phyloP scores from a whole-genome alignment of 2,113 vertebrate genomes.

The Haemorhous mexicanus region DNA sequence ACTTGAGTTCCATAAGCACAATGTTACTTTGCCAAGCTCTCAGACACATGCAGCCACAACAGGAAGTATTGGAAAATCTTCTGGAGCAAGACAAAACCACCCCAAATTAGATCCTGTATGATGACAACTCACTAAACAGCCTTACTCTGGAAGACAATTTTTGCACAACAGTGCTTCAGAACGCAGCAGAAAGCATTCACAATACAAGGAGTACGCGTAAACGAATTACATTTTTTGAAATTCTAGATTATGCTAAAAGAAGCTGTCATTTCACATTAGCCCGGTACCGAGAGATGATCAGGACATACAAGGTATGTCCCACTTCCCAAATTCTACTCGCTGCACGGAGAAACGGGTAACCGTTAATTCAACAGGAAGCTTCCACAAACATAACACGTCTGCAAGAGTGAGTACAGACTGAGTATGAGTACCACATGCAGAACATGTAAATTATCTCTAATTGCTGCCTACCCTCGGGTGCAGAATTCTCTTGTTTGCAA shows the following conservation, averaged over 20 bases:
- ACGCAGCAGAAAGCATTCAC: not conserved
- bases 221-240: not conserved
- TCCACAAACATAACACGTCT: not conserved
- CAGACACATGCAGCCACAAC: fast-evolving
- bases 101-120: not conserved
- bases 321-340: not conserved
- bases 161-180: not conserved
- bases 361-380: not conserved
- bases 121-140: not conserved
- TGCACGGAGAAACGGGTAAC: not conserved
- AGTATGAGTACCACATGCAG: not conserved
- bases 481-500: not conserved
- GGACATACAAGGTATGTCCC: not conserved
- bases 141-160: not conserved
- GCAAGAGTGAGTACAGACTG: not conserved
- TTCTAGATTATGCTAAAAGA: not conserved
- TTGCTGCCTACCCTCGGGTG: not conserved
- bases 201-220: fast-evolving
- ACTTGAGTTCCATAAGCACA: not conserved
- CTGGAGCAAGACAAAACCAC: not conserved
- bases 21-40: not conserved
- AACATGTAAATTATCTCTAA: not conserved
- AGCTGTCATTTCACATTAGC: not conserved
- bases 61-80: not conserved
- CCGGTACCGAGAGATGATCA: not conserved